These are phyloP conservation scores for Neelides sp. DNA, from an alignment of 1,140 invertebrate genomes.

Conservation along the genomic window DNA sequence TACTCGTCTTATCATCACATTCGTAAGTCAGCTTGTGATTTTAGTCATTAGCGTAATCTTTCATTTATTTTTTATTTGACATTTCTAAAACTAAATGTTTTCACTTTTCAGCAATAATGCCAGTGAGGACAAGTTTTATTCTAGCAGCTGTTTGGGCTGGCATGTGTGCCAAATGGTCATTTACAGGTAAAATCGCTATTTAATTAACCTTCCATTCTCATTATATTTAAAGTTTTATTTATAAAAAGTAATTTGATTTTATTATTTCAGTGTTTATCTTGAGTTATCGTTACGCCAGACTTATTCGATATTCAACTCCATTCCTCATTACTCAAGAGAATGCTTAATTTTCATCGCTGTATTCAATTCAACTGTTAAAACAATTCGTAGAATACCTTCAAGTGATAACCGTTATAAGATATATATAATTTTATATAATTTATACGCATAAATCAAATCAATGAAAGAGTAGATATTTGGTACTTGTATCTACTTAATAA, in stretches of 20 bases:
- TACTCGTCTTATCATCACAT: constrained; percentile 25
- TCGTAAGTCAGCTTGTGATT: constrained; percentile 15
- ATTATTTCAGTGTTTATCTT: constrained; percentile 13
- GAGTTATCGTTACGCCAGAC: constrained; percentile 23
- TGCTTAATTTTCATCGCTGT: not conserved
- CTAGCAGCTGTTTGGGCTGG: constrained; percentile 27
- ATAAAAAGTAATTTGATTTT: too few species aligned
- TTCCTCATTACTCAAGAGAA: constrained; percentile 28
- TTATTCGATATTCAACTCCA: constrained; percentile 24
- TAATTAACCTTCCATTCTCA: too few species aligned
- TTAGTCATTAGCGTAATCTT: not conserved
- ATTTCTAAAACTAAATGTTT: not conserved
- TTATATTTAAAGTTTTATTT: too few species aligned
- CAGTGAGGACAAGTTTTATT: constrained; percentile 23
- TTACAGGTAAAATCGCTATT: too few species aligned
- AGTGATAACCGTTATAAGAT: not conserved
- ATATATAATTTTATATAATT: not conserved
- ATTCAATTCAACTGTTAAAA: not conserved
- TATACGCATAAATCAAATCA: not conserved
- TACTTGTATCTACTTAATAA: not conserved
- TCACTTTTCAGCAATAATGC: constrained; percentile 23
- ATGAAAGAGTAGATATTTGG: not conserved
- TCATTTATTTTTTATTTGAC: not conserved
- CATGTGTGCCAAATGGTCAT: constrained; percentile 27
- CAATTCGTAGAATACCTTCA: not conserved